Evolutionary conservation across 2,797 vertebrate genomes (phyloP).

Genomic region (Alauda arvensis): DNA sequence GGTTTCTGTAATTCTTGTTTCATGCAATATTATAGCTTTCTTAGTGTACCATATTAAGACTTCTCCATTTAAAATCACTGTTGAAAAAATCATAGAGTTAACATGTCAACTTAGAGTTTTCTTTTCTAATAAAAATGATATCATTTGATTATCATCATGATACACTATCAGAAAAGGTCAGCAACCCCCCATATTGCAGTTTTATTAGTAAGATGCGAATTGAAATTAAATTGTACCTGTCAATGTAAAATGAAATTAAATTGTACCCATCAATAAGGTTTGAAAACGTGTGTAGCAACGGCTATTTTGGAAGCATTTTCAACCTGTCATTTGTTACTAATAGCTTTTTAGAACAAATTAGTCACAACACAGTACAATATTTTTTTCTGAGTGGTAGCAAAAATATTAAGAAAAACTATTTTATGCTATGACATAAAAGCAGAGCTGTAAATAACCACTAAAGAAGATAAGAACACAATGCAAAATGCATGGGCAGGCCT

Average conservation of each 20-base stretch:
- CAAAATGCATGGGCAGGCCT: not conserved
- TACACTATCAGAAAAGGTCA: not conserved
- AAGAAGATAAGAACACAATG: not conserved
- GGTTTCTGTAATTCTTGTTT: not conserved
- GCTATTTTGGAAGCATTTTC: not conserved
- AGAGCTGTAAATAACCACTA: not conserved
- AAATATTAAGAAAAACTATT: not conserved
- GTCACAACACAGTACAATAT: rapidly evolving
- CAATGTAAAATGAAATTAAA: not conserved
- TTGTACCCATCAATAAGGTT: not conserved
- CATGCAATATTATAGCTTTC: not conserved
- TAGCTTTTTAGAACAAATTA: not conserved
- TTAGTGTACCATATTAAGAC: not conserved
- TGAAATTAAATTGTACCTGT: not conserved
- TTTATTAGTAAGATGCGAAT: not conserved
- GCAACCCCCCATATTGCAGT: not conserved
- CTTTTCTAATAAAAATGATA: not conserved
- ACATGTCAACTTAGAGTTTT: not conserved
- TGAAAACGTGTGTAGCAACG: not conserved
- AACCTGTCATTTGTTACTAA: not conserved
- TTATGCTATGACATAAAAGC: not conserved
- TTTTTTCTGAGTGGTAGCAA: not conserved
- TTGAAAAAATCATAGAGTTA: not conserved
- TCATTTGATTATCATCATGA: not conserved
- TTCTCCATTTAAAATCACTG: not conserved